Evolutionary conservation across 2,113 vertebrate genomes (phyloP).

Genomic region (Sisor rabdophorus): DNA sequence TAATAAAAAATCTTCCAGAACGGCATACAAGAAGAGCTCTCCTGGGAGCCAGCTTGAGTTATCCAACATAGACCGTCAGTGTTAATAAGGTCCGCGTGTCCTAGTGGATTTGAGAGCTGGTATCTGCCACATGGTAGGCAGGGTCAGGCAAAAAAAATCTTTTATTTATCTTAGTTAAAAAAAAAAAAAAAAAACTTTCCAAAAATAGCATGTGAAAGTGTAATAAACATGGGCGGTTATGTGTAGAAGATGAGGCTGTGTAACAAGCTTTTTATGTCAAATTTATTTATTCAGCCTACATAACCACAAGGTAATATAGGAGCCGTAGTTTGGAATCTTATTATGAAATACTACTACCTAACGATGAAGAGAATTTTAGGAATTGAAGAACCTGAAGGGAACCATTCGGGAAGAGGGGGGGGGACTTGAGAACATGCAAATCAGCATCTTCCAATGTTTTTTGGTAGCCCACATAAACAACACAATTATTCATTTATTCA

Average conservation of each 20-base stretch:
- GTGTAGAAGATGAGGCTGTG: neutral
- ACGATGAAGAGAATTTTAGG: neutral
- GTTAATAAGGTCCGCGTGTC: slow-evolving; percentile 15
- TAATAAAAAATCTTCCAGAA: slow-evolving; percentile 7
- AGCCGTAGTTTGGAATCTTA: too few species aligned
- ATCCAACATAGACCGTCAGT: neutral
- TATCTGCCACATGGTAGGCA: neutral
- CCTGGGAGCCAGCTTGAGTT: slow-evolving; percentile 4
- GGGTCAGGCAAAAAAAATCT: neutral
- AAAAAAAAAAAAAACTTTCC: too few species aligned
- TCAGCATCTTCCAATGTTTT: neutral
- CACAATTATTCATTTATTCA: too few species aligned
- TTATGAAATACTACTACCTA: neutral
- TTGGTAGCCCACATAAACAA: neutral
- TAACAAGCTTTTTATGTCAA: neutral
- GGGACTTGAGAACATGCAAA: neutral
- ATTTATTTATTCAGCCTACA: neutral
- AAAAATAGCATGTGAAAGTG: too few species aligned
- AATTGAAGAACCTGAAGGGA: neutral
- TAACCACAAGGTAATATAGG: neutral
- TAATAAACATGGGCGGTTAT: neutral
- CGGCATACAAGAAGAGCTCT: neutral
- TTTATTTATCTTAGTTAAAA: too few species aligned
- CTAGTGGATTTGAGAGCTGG: neutral
- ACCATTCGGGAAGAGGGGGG: neutral